Evolutionary conservation across 2,113 vertebrate species (phyloP), one percentile per base, ranked within the genome.

Genomic region (Abramis brama): DNA sequence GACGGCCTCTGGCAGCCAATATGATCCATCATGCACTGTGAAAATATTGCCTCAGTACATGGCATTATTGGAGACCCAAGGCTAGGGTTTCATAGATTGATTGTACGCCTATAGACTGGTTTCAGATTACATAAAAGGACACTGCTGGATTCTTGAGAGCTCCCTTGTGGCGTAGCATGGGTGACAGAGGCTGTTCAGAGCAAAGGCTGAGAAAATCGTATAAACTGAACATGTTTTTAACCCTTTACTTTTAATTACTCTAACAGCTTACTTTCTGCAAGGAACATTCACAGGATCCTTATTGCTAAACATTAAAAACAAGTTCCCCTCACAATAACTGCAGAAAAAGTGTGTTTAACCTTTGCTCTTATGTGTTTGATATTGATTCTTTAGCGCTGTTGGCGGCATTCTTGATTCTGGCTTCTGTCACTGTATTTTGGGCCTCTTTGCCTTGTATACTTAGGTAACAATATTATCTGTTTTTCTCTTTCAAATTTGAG

Each of bases 361-460:
- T 70, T 50, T 59, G 23, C 13, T 78, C 6, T 39, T 27, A 78
- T 85, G 74, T 27, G 70, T 45, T 66, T 78, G 36, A 13, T 39
- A 80, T 19, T 64, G 75, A 84, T 86, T 89, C 13, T 39, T 47
- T 79, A 96, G 95, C 95, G 60, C 86, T 96, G 57, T 59, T 95
- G 86, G 94, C 88, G 59, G 91, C 91, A 25, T 88, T 90, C 74
- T 89, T 94, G 27, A 21, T 92, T 45, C 87, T 96, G 85, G 86
- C 90, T 23, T 3, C 91, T 25, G 82, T 90, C 0, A 43, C 90
- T 62, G 86, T 93, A 12, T 36, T 92, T 21, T 90, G 83, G 50
- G 81, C 88, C 3, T 86, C 84, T 68, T 73, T 79, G 5, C 94
- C 93, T 30, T 90, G 86, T 89, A 70, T 94, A 55, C 90, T 86